phyloP scores from a whole-genome alignment of 2,113 vertebrate genomes.

The Myotis brandtii region DNA sequence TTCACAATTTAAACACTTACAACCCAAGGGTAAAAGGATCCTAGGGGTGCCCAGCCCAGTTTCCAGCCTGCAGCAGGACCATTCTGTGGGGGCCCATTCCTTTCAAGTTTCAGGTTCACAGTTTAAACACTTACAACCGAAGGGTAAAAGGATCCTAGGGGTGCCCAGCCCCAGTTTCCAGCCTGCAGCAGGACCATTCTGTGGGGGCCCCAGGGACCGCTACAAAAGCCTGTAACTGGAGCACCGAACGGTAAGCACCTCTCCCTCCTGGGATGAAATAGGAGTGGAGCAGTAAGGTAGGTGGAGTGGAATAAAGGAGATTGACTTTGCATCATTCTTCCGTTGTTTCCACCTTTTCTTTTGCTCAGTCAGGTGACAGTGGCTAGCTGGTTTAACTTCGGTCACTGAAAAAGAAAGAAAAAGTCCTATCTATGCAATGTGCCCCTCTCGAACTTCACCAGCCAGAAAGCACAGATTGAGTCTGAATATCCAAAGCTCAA shows the following conservation, averaged over 20 bases:
- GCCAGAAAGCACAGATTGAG: not conserved
- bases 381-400: not conserved
- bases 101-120: constrained; percentile 54
- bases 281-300: not conserved
- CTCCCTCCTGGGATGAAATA: not conserved
- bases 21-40: not conserved
- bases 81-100: not conserved
- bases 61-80: not conserved
- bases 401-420: not conserved
- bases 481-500: not conserved
- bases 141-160: not conserved
- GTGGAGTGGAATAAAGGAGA: not conserved
- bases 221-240: not conserved
- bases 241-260: not conserved
- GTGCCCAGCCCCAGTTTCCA: not conserved
- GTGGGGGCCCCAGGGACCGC: not conserved
- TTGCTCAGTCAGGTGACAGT: not conserved
- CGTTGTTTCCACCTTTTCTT: not conserved
- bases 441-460: not conserved
- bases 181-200: not conserved
- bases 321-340: not conserved
- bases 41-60: not conserved
- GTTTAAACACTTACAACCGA: constrained; percentile 10
- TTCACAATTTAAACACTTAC: constrained; percentile 30
- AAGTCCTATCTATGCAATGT: not conserved